Conservation (phyloP, 2,888 invertebrate genomes). For the Petrophora chlorosata region DNA sequence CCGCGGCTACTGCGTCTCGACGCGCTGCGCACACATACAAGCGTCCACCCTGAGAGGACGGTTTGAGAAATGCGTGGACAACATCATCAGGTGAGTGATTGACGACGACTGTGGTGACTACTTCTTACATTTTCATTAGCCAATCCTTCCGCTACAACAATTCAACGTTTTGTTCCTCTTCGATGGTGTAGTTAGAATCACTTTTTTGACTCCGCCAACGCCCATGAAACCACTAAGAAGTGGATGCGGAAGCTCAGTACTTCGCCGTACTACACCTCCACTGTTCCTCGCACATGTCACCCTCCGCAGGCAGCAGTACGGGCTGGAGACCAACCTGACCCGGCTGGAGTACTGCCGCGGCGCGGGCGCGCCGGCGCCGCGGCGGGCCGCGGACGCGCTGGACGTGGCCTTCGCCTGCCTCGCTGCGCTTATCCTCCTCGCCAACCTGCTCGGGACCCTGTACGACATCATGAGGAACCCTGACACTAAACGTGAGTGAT, state of each 20-base stretch:
- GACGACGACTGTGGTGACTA: no score
- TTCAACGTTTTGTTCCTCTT: not conserved
- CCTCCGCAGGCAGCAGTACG: conserved; percentile 27
- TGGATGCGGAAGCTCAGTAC: no score
- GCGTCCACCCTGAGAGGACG: conserved; percentile 27
- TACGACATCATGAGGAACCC: conserved; percentile 45
- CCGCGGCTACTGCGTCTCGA: conserved; percentile 56
- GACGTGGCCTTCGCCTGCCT: conserved; percentile 42
- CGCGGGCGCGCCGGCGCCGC: conserved; percentile 2
- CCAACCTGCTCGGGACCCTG: conserved; percentile 53
- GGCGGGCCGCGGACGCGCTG: conserved; percentile 26
- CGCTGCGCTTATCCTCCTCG: conserved; percentile 5
- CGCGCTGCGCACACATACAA: conserved; percentile 43
- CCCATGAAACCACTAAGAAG: no score
- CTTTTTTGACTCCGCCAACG: no score
- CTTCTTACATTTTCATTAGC: no score
- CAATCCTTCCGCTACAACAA: no score
- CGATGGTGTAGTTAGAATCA: no score
- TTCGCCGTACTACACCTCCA: no score
- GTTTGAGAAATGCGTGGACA: conserved; percentile 52
- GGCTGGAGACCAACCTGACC: conserved; percentile 45
- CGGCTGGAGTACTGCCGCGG: conserved; percentile 46
- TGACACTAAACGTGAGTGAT: conserved; percentile 43
- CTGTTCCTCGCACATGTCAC: not conserved
- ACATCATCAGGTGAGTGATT: conserved; percentile 31